These are phyloP conservation scores for Galleria mellonella DNA, from an alignment of 1,140 invertebrate genomes.

Conservation along the genomic window DNA sequence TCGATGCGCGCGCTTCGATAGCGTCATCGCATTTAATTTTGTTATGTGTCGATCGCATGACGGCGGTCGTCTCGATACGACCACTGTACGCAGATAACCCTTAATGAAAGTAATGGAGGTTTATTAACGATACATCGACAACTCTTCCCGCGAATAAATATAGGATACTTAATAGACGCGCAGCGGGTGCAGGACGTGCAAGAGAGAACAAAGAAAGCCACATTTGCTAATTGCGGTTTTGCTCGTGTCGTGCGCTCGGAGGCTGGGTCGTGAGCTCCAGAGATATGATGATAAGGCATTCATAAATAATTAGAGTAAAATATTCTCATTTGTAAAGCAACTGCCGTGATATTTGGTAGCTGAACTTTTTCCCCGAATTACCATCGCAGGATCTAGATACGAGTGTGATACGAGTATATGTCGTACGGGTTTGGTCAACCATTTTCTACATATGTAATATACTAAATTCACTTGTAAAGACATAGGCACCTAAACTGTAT, in stretches of 20 bases:
- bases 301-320: conserved; percentile 75
- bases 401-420: conserved; percentile 43
- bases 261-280: conserved; percentile 66
- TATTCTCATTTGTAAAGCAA: conserved; percentile 74
- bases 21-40: conserved; percentile 67
- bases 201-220: conserved; percentile 71
- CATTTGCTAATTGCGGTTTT: conserved; percentile 73
- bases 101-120: conserved; percentile 72
- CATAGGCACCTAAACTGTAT: too few species aligned
- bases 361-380: conserved; percentile 58
- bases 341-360: conserved; percentile 72
- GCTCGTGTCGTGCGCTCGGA: conserved; percentile 68
- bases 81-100: conserved; percentile 62
- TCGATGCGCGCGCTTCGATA: conserved; percentile 61
- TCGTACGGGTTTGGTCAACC: too few species aligned
- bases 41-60: conserved; percentile 66
- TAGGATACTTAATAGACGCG: conserved; percentile 48
- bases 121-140: conserved; percentile 65
- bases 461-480: too few species aligned
- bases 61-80: conserved; percentile 57
- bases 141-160: conserved; percentile 46
- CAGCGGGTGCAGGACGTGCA: conserved; percentile 59
- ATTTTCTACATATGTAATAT: too few species aligned
- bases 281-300: conserved; percentile 74
- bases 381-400: conserved; percentile 52